A percentile compares a stretch with the other conserved stretches of the same genome.
Evolutionary conservation across 2,113 vertebrate species (phyloP).

Genomic region (Copsychus sechellarum): DNA sequence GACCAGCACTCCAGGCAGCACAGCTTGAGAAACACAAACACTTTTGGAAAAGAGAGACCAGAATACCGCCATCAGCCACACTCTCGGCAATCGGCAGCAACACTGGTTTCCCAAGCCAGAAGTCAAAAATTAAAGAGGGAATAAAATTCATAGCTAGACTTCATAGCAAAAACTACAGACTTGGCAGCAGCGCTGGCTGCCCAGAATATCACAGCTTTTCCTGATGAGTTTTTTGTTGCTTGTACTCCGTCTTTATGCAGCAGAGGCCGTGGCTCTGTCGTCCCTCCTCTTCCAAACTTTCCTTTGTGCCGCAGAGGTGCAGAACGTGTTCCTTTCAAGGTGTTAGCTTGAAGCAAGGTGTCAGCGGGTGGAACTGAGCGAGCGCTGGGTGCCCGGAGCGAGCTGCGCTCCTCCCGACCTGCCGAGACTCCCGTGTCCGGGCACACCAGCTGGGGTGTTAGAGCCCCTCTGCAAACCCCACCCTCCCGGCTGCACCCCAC

Average conservation of each 20-base stretch:
- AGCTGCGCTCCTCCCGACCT: background rate
- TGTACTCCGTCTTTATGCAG: background rate
- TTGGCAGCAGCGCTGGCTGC: background rate
- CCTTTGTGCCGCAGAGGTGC: background rate
- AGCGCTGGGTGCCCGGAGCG: background rate
- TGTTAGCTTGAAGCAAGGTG: background rate
- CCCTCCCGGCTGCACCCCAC: background rate
- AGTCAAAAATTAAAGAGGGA: background rate
- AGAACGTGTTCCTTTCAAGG: background rate
- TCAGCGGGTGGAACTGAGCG: background rate
- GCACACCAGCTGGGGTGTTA: rapidly evolving
- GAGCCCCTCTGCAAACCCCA: background rate
- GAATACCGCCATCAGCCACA: background rate
- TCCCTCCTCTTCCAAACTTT: background rate
- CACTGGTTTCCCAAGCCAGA: background rate
- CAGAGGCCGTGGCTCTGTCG: background rate
- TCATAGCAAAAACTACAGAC: background rate
- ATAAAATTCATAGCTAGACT: background rate
- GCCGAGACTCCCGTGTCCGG: rapidly evolving
- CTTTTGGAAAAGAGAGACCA: rapidly evolving
- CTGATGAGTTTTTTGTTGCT: background rate
- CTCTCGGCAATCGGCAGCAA: background rate
- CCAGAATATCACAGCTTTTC: background rate
- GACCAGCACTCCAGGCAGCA: background rate
- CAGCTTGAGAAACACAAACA: background rate